These are phyloP conservation scores for Agonopterix alstromeriana DNA, from an alignment of 2,888 invertebrate species.

Conservation along the genomic window DNA sequence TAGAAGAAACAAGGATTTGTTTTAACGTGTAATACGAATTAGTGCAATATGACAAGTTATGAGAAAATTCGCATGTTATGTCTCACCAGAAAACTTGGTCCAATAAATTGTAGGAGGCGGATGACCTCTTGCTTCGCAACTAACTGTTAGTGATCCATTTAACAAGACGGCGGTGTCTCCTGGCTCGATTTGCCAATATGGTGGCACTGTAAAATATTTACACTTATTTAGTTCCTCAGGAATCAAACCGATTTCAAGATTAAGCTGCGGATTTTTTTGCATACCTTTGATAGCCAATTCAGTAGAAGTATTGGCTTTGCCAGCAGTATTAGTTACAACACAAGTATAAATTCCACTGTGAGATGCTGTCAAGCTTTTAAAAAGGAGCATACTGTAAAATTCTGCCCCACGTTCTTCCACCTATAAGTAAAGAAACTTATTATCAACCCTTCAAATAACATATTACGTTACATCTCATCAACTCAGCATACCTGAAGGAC, in stretches of 20 bases:
- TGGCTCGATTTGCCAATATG: conserved; percentile 86
- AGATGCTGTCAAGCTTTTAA: conserved; percentile 81
- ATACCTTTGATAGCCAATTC: conserved; percentile 84
- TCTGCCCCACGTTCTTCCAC: conserved; percentile 83
- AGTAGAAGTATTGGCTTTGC: conserved; percentile 83
- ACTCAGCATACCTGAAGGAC: conserved; percentile 74
- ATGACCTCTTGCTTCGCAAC: conserved; percentile 88
- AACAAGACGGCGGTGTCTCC: conserved; percentile 83
- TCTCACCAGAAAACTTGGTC: conserved; percentile 83
- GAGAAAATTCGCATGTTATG: not conserved
- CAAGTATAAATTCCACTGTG: conserved; percentile 85
- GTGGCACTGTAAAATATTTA: conserved; percentile 78
- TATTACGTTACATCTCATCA: too few relatives aligned
- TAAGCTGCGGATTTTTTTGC: too few relatives aligned
- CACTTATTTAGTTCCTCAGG: too few relatives aligned
- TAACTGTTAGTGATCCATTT: conserved; percentile 83
- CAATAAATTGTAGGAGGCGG: conserved; percentile 85
- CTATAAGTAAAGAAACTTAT: conserved; percentile 31
- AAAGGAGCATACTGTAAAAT: conserved; percentile 83
- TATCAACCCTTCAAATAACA: too few relatives aligned
- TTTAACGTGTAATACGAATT: not conserved
- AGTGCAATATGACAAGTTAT: too few relatives aligned
- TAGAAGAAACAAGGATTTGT: conserved; percentile 14
- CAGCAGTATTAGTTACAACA: conserved; percentile 83
- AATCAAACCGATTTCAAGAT: too few relatives aligned